Conservation (phyloP, 2,797 vertebrate genomes). For the Danio jaintianensis region DNA sequence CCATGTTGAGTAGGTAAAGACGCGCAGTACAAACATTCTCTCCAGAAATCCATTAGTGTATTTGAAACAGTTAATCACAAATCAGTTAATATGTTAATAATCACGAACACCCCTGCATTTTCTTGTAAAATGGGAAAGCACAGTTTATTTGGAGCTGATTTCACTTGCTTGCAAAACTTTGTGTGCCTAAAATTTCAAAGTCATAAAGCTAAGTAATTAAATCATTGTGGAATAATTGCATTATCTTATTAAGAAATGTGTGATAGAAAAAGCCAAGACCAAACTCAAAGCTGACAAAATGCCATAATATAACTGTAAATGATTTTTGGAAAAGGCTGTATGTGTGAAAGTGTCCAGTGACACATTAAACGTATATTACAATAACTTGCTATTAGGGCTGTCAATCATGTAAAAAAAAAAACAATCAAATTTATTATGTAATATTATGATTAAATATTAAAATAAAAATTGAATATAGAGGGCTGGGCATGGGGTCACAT, state of each 20-base stretch:
- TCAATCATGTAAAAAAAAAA: neutral
- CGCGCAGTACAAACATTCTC: neutral
- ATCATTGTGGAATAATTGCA: neutral
- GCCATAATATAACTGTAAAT: neutral
- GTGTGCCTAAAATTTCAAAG: too few relatives aligned
- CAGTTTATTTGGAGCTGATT: neutral
- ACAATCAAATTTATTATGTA: neutral
- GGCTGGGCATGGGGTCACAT: neutral
- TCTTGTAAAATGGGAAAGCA: neutral
- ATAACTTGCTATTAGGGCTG: neutral
- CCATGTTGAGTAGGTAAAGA: neutral
- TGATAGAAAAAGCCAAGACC: neutral
- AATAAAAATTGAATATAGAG: neutral
- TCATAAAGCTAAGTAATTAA: too few relatives aligned
- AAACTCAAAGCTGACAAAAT: neutral
- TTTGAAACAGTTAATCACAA: neutral
- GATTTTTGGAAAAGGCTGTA: neutral
- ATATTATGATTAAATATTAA: neutral
- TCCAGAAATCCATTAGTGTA: neutral
- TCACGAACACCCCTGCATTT: neutral
- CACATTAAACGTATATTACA: neutral
- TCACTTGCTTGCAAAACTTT: neutral
- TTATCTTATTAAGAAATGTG: neutral
- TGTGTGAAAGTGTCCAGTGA: constrained; percentile 11
- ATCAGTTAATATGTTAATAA: neutral